Conservation (phyloP, 2,888 invertebrate species). For the Eilema caniola region DNA sequence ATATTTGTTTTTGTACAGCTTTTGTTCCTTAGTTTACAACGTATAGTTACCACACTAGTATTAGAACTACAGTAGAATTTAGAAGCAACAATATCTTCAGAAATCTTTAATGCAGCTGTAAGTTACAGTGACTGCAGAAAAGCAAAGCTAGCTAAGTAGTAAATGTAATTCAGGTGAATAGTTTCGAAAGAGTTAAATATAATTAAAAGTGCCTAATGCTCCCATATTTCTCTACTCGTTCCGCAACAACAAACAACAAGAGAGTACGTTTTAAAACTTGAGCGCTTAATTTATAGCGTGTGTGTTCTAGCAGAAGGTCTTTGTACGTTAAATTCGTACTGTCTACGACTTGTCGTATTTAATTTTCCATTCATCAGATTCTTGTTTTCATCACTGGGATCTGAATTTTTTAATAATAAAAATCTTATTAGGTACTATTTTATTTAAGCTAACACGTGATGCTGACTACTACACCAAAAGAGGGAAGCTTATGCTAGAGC, state of each 20-base stretch:
- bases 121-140: neutral
- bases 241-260: constrained; percentile 5
- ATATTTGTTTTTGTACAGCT: too few relatives aligned
- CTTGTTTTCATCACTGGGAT: too few relatives aligned
- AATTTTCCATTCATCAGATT: too few relatives aligned
- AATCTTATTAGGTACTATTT: too few relatives aligned
- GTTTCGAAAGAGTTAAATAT: neutral
- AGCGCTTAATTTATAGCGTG: neutral
- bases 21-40: neutral
- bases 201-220: neutral
- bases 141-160: neutral
- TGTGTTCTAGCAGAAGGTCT: constrained; percentile 1
- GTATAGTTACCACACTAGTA: too few relatives aligned
- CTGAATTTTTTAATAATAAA: too few relatives aligned
- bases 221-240: neutral
- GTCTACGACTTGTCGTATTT: neutral
- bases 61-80: too few relatives aligned
- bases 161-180: neutral
- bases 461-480: too few relatives aligned
- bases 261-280: neutral
- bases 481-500: too few relatives aligned
- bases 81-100: neutral
- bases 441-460: too few relatives aligned
- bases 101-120: neutral
- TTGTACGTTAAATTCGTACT: neutral